Conservation (phyloP, 2,888 invertebrate species). For the Cataglyphis livida region DNA sequence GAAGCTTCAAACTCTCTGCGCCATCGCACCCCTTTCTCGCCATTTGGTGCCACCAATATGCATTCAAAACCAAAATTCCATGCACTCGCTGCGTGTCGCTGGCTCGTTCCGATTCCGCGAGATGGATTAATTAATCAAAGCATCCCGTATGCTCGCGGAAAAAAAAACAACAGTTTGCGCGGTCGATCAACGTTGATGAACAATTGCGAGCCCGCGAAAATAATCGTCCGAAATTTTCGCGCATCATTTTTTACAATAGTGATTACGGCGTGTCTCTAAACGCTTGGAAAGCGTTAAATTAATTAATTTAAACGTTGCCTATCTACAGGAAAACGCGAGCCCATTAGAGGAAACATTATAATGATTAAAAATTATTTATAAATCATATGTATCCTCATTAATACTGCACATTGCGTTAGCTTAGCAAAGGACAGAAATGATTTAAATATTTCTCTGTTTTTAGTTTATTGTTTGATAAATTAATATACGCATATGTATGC, state of each 20-base stretch:
- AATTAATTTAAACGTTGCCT: conserved; percentile 29
- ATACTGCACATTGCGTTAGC: conserved; percentile 9
- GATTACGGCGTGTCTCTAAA: not conserved
- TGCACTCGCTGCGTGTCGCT: conserved; percentile 68
- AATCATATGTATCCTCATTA: conserved; percentile 23
- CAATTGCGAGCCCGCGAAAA: conserved; percentile 59
- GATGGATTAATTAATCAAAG: conserved; percentile 81
- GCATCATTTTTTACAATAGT: not conserved
- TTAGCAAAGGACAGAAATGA: not conserved
- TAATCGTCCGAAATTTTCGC: conserved; percentile 50
- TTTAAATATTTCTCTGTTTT: conserved; percentile 18
- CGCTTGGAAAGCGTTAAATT: conserved; percentile 9
- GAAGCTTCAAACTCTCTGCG: conserved; percentile 62
- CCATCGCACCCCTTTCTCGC: conserved; percentile 47
- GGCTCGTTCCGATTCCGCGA: conserved; percentile 74
- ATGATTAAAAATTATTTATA: conserved; percentile 30
- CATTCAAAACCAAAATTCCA: conserved; percentile 79
- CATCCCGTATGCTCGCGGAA: conserved; percentile 53
- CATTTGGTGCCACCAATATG: conserved; percentile 73
- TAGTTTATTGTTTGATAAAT: conserved; percentile 5
- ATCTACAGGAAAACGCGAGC: not conserved
- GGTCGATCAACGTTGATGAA: conserved; percentile 66
- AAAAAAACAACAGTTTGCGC: conserved; percentile 73
- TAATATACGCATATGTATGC: not conserved
- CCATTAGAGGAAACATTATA: conserved; percentile 20